Evolutionary conservation across 2,888 invertebrate species (phyloP).

Genomic region (Ectemnius cavifrons): DNA sequence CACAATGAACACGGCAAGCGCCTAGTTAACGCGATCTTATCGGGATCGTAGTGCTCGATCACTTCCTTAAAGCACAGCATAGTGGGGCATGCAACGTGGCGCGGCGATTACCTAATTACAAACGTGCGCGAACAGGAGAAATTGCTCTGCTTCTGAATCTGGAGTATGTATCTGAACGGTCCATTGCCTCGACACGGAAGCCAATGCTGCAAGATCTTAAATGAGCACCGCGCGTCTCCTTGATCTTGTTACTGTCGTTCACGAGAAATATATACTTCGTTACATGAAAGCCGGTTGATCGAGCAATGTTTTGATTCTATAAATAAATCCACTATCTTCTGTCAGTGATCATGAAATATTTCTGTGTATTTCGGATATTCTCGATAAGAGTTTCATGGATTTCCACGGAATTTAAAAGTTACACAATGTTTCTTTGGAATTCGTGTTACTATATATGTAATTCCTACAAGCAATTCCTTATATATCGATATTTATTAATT

Average conservation of each 20-base stretch:
- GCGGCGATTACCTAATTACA: conserved; percentile 30
- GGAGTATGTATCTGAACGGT: too few species aligned
- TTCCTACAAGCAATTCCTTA: too few species aligned
- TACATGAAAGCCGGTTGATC: not conserved
- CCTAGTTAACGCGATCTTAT: conserved; percentile 34
- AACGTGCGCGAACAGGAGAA: not conserved
- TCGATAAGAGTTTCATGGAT: too few species aligned
- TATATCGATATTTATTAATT: too few species aligned
- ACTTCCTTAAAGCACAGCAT: conserved; percentile 29
- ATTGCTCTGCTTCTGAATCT: not conserved
- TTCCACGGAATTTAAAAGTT: too few species aligned
- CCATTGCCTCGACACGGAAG: too few species aligned
- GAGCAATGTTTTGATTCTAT: not conserved
- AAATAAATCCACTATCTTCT: too few species aligned
- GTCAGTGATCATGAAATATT: too few species aligned
- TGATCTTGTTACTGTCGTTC: conserved; percentile 3
- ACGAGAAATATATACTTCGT: not conserved
- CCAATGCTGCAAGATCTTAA: too few species aligned
- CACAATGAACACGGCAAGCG: conserved; percentile 11
- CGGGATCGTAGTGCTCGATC: conserved; percentile 35
- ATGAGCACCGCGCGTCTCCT: not conserved
- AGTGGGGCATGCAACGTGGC: not conserved
- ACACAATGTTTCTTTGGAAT: too few species aligned
- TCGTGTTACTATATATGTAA: too few species aligned
- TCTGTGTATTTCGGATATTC: too few species aligned